A percentile compares a stretch with the other conserved stretches of the same genome.
These are phyloP conservation scores for Netelia melanura DNA, from an alignment of 2,888 invertebrate species.

Conservation along the genomic window DNA sequence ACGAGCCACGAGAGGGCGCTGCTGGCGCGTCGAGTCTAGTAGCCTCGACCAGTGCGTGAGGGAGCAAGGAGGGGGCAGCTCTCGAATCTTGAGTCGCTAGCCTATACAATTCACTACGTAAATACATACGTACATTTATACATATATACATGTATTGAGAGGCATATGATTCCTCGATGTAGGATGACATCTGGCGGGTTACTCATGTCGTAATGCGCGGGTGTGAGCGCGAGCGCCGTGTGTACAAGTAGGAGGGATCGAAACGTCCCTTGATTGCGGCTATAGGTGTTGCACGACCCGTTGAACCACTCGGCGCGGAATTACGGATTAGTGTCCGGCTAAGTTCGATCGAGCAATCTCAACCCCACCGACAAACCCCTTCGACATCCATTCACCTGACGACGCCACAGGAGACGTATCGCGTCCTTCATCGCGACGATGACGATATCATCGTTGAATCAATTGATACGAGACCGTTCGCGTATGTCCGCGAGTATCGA, in stretches of 20 bases:
- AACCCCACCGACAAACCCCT: background rate
- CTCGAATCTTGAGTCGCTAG: conserved; percentile 34
- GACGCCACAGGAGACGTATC: background rate
- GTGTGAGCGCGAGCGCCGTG: background rate
- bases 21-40: conserved; percentile 31
- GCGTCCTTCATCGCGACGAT: background rate
- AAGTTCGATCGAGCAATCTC: conserved; percentile 25
- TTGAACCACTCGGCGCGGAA: conserved; percentile 32
- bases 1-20: conserved; percentile 48
- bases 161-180: background rate
- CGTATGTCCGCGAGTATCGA: too few relatives aligned
- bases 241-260: conserved; percentile 10
- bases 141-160: background rate
- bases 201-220: background rate
- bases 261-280: conserved; percentile 43
- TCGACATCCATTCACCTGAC: background rate
- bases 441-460: conserved; percentile 23
- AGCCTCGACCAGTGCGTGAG: conserved; percentile 33
- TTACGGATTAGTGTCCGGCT: conserved; percentile 37
- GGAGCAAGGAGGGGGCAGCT: conserved; percentile 14
- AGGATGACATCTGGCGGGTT: background rate
- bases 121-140: conserved; percentile 1
- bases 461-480: background rate
- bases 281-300: conserved; percentile 39
- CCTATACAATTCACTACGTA: background rate